These are phyloP conservation scores for Mycalesis mineus DNA, from an alignment of 2,888 invertebrate species.

Conservation along the genomic window DNA sequence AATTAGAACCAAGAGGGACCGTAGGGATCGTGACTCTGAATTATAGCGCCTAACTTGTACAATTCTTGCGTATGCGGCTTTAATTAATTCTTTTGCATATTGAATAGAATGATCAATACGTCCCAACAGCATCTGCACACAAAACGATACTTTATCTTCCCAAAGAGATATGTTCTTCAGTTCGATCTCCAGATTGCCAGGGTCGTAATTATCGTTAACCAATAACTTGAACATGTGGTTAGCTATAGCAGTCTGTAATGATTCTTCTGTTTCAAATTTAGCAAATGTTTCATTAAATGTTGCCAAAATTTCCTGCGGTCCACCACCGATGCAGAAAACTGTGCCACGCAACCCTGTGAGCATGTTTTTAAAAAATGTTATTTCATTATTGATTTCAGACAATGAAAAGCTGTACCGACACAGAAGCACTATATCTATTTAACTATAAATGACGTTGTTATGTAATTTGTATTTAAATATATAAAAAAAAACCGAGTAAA, in stretches of 20 bases:
- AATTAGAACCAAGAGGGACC: conserved; percentile 41
- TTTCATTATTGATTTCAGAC: too few relatives aligned
- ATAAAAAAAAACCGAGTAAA: too few relatives aligned
- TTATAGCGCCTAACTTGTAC: conserved; percentile 31
- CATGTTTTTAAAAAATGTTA: too few relatives aligned
- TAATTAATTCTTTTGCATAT: too few relatives aligned
- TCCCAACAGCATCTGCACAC: conserved; percentile 42
- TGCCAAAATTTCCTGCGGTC: conserved; percentile 41
- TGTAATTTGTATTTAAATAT: neutral
- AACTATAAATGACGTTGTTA: conserved; percentile 36
- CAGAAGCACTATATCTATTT: conserved; percentile 56
- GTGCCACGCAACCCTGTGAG: too few relatives aligned
- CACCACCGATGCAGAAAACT: too few relatives aligned
- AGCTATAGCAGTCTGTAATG: conserved; percentile 43
- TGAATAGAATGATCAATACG: too few relatives aligned
- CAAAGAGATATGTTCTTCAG: conserved; percentile 34
- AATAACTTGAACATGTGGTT: conserved; percentile 48
- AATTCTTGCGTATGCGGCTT: too few relatives aligned
- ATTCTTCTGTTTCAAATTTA: conserved; percentile 35
- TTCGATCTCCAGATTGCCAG: conserved; percentile 25
- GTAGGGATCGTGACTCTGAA: conserved; percentile 29
- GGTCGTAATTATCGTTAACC: conserved; percentile 25
- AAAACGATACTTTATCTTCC: conserved; percentile 39
- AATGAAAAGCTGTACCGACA: too few relatives aligned
- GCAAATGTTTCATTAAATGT: conserved; percentile 38